These are phyloP conservation scores for Oreortyx pictus DNA, from an alignment of 2,797 vertebrate species.

Conservation along the genomic window DNA sequence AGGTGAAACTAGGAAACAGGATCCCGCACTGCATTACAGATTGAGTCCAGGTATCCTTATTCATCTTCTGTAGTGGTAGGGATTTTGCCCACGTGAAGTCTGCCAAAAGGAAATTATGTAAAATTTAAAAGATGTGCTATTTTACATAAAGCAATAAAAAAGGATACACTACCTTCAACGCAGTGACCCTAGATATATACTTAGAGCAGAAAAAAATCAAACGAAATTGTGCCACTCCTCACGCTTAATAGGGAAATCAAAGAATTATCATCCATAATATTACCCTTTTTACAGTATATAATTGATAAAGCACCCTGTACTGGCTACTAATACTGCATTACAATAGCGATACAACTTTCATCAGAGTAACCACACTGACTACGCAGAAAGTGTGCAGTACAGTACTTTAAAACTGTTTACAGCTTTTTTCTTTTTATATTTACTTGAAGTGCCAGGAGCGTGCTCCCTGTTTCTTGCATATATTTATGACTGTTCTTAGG, in stretches of 20 bases:
- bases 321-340: not conserved
- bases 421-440: not conserved
- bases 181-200: not conserved
- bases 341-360: not conserved
- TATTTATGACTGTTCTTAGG: not conserved
- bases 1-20: not conserved
- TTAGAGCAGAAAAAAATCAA: constrained; percentile 13
- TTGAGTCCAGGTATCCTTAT: not conserved
- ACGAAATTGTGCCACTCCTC: not conserved
- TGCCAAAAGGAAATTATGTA: not conserved
- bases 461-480: not conserved
- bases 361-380: not conserved
- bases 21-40: not conserved
- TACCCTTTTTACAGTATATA: not conserved
- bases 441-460: not conserved
- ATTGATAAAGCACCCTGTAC: not conserved
- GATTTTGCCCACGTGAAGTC: not conserved
- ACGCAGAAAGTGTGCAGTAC: not conserved
- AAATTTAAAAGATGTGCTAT: not conserved
- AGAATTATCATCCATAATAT: not conserved
- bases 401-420: not conserved
- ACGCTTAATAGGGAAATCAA: not conserved
- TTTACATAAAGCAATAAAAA: constrained; percentile 2
- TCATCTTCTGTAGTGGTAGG: not conserved
- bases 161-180: not conserved